Evolutionary conservation across 1,140 invertebrate species (phyloP), one percentile per base, ranked within the genome.

Genomic region (Aphelinus certus): DNA sequence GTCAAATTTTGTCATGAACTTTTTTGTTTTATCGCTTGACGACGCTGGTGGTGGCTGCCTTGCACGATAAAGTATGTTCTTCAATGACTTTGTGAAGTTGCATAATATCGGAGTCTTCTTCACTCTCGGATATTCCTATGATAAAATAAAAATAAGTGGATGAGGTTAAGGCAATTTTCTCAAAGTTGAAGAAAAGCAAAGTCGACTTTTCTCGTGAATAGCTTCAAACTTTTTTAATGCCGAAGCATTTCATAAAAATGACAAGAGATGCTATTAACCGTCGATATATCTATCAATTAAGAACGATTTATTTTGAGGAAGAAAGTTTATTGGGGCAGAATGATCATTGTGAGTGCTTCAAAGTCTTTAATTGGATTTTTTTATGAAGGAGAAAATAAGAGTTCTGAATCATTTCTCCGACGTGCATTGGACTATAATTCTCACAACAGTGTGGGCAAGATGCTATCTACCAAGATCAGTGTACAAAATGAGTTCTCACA

Each of bases 101-200:
- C 48, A 70, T 61, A 70, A 70, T 70, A 57, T 70, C 58, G 57
- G 68, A 58, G 66, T 58, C 45, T 10, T 58, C 53, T 53, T 53
- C n/a, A 2, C 2, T 3, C 43, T 43, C 26, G 68, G 68, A 61
- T 61, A 53, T 70, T 70, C 58, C 26, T 48, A 61, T 70, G 68
- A 70, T 70, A 42, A 70, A 70, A 56, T 70, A 70, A 61, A 61
- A 61, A 70, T 70, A 70, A 70, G 68, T 70, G 58, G 68, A 70
- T 70, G 68, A 70, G 68, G 58, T 45, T 68, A 68, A 68, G 56
- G 55, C 66, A 49, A 70, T 70, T 70, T 70, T 53, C 47, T 58
- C 55, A 53, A 53, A 9, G 51, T 4, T 4, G 51, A 53, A 53
- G 9, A 53, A 53, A 53, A 53, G 51, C 51, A 53, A 9, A 53